Percentiles rank a stretch among this genome's conserved stretches.
Evolutionary conservation across 1,140 invertebrate genomes (phyloP).

Genomic region (Elymnias hypermnestra): DNA sequence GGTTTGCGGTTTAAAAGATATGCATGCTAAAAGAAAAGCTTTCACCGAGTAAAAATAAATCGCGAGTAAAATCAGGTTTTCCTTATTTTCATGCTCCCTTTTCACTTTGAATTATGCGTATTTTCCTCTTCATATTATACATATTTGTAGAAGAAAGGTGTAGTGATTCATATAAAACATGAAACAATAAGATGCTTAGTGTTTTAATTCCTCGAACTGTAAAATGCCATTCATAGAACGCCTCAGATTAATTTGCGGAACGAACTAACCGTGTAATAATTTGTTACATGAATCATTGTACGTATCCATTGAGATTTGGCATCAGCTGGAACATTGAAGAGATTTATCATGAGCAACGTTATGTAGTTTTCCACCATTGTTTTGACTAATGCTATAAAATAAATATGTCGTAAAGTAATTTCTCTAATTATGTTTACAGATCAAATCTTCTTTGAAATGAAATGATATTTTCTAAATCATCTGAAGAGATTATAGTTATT

Average conservation of each 20-base stretch:
- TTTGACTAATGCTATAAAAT: too few species aligned
- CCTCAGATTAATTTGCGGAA: conserved; percentile 40
- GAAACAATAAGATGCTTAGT: conserved; percentile 17
- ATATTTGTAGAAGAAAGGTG: conserved; percentile 16
- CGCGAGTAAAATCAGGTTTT: too few species aligned
- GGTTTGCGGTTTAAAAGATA: too few species aligned
- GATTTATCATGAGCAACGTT: conserved; percentile 11
- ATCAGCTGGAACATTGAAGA: conserved; percentile 10
- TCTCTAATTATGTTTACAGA: too few species aligned
- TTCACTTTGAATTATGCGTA: not conserved
- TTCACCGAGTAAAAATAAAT: too few species aligned
- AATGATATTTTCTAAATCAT: too few species aligned
- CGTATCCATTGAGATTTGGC: conserved; percentile 24
- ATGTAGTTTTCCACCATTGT: conserved; percentile 1
- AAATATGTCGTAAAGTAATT: too few species aligned
- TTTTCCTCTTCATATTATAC: not conserved
- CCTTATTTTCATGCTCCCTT: not conserved
- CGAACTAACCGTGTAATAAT: conserved; percentile 39
- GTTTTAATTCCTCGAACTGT: conserved; percentile 29
- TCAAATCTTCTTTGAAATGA: too few species aligned
- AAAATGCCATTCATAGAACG: conserved; percentile 33
- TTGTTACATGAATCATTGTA: conserved; percentile 35
- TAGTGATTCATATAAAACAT: conserved; percentile 33
- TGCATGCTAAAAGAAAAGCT: too few species aligned
- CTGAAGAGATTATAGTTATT: too few species aligned